phyloP scores from a whole-genome alignment of 2,888 invertebrate genomes.

The Gasteruption jaculator region DNA sequence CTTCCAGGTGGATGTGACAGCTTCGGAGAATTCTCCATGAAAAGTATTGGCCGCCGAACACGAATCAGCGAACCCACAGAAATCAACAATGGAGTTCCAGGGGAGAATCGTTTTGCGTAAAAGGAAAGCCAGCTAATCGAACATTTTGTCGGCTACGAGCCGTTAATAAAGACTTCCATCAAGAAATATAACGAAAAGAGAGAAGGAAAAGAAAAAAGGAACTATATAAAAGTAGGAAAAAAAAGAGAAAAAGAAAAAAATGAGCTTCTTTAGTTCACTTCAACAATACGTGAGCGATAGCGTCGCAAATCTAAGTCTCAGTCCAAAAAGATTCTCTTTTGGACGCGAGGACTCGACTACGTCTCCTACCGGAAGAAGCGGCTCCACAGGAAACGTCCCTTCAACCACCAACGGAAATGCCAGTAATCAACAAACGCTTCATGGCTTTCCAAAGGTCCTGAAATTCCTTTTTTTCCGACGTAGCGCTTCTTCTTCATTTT shows the following conservation, averaged over 20 bases:
- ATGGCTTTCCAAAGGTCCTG: slow-evolving; percentile 45
- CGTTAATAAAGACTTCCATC: slow-evolving; percentile 8
- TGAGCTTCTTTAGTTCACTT: slow-evolving; percentile 84
- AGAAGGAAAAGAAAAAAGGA: background rate
- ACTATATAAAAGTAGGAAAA: background rate
- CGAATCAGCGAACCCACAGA: no score
- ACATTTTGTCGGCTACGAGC: no score
- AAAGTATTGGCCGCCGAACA: no score
- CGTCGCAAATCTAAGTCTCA: slow-evolving; percentile 74
- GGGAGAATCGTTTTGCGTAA: no score
- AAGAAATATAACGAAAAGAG: slow-evolving; percentile 1
- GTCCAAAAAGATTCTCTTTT: slow-evolving; percentile 70
- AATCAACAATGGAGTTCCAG: no score
- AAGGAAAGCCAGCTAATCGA: no score
- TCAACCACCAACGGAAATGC: slow-evolving; percentile 47
- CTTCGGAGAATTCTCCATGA: no score
- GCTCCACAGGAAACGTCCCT: slow-evolving; percentile 47
- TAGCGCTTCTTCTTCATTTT: background rate
- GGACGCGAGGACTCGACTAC: slow-evolving; percentile 62
- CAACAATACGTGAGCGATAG: slow-evolving; percentile 85
- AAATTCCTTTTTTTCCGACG: background rate
- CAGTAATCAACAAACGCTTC: slow-evolving; percentile 31
- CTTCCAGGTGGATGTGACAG: no score
- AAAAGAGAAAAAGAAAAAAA: slow-evolving; percentile 39
- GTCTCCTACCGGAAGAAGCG: slow-evolving; percentile 35